These are phyloP conservation scores for Chromobotia macracanthus DNA, from an alignment of 2,797 vertebrate species.

Conservation along the genomic window DNA sequence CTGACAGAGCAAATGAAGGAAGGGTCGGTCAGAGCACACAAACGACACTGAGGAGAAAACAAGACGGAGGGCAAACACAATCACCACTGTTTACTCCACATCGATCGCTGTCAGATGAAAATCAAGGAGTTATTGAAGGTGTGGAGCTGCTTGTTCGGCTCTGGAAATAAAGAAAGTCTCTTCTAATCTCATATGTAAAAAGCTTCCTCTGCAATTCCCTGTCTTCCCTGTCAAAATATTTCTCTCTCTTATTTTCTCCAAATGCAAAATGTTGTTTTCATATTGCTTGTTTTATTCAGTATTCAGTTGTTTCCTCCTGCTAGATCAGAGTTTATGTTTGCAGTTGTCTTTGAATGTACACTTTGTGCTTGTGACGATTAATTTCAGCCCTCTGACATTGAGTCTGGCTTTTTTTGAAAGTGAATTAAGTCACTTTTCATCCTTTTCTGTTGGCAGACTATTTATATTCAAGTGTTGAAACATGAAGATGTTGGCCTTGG, in stretches of 20 bases:
- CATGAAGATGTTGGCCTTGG: background rate
- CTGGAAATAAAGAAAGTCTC: background rate
- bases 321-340: no score
- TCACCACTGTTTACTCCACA: conserved; percentile 41
- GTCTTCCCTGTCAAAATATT: no score
- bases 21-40: background rate
- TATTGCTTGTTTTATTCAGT: no score
- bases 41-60: conserved; percentile 1
- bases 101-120: conserved; percentile 45
- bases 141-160: background rate
- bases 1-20: conserved; percentile 33
- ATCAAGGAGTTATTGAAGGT: conserved; percentile 18
- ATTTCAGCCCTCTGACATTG: background rate
- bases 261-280: no score
- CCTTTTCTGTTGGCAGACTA: background rate
- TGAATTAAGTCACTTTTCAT: background rate
- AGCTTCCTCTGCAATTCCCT: no score
- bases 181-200: background rate
- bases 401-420: background rate
- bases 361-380: background rate
- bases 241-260: no score
- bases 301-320: no score
- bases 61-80: background rate
- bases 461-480: background rate
- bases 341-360: no score